Evolutionary conservation across 2,797 vertebrate genomes (phyloP).

Genomic region (Dicrostonyx torquatus): DNA sequence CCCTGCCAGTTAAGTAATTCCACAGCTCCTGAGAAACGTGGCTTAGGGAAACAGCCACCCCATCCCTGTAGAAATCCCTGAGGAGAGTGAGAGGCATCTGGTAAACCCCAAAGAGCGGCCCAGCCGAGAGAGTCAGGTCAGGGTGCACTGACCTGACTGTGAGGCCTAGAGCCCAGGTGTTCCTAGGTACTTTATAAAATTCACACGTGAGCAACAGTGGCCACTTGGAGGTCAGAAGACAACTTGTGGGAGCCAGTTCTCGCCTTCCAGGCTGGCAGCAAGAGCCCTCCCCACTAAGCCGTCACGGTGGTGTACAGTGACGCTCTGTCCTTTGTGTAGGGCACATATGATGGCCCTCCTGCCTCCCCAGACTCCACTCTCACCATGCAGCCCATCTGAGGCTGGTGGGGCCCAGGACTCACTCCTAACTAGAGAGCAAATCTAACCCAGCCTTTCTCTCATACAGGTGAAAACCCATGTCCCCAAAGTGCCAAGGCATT

Average conservation of each 20-base stretch:
- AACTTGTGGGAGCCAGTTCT: neutral
- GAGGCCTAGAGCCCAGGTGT: neutral
- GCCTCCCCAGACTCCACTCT: neutral
- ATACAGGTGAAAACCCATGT: constrained; percentile 84
- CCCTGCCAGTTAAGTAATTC: neutral
- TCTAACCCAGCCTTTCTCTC: neutral
- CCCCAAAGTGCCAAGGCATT: constrained; percentile 84
- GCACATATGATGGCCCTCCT: neutral
- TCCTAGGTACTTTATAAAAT: neutral
- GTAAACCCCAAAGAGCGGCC: neutral
- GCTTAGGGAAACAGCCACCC: neutral
- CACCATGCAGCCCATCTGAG: neutral
- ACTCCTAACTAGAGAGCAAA: neutral
- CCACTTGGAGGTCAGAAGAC: neutral
- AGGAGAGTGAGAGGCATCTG: neutral
- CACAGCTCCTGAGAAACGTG: too few species aligned
- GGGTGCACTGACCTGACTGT: too few species aligned
- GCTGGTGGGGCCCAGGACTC: neutral
- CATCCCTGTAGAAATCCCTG: neutral
- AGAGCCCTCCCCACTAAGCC: neutral
- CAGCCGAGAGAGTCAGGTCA: neutral
- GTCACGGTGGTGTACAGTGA: neutral
- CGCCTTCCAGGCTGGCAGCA: neutral
- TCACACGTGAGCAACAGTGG: neutral
- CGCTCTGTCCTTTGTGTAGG: neutral